A percentile compares a stretch with the other conserved stretches of the same genome.
Evolutionary conservation across 2,113 vertebrate genomes (phyloP).

Genomic region (sheep (Ovis aries)): DNA sequence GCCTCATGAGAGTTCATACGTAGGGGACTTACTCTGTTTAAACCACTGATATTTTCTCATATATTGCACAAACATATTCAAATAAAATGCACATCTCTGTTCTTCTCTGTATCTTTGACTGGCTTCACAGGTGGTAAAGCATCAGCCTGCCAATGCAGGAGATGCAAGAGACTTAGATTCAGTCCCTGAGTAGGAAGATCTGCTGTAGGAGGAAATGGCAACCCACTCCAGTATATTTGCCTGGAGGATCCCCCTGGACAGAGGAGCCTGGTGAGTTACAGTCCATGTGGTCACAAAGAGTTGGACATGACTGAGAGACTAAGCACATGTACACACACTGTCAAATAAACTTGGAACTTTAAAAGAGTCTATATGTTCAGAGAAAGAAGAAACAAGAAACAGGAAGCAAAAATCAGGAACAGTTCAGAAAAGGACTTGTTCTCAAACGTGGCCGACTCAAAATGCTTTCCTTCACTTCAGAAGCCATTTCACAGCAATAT

Average conservation of each 20-base stretch:
- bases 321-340: not conserved
- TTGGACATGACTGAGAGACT: not conserved
- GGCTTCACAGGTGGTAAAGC: not conserved
- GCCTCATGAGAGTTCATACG: not conserved
- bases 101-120: not conserved
- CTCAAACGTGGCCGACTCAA: not conserved
- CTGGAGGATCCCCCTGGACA: not conserved
- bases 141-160: not conserved
- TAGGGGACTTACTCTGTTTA: not conserved
- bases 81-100: not conserved
- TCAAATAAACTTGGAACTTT: not conserved
- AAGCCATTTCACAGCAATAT: not conserved
- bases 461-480: not conserved
- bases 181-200: not conserved
- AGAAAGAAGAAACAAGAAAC: not conserved
- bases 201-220: not conserved
- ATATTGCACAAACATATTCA: not conserved
- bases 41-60: not conserved
- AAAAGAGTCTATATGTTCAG: not conserved
- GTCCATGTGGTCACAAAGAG: not conserved
- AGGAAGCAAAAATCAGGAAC: not conserved
- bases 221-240: not conserved
- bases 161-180: not conserved
- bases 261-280: not conserved
- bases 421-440: not conserved